Evolutionary conservation across 2,888 invertebrate species (phyloP).

Genomic region (Epirrita christyi): DNA sequence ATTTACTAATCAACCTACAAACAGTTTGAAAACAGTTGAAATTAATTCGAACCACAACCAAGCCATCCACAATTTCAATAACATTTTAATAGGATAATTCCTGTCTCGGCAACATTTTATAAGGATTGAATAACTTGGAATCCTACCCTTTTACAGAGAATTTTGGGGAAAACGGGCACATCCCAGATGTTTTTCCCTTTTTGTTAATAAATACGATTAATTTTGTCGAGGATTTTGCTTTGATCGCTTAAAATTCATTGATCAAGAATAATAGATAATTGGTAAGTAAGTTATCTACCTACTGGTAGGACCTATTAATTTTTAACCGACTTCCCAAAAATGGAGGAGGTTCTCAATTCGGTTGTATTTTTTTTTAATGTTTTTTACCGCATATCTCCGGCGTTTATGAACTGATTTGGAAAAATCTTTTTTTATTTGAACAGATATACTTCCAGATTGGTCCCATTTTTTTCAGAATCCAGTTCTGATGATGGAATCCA

Average conservation of each 20-base stretch:
- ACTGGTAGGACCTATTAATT: too few relatives aligned
- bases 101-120: background rate
- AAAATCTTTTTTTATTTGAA: too few relatives aligned
- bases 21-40: background rate
- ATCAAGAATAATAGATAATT: too few relatives aligned
- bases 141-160: background rate
- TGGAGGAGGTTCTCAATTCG: too few relatives aligned
- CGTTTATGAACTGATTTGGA: too few relatives aligned
- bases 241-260: background rate
- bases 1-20: background rate
- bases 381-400: too few relatives aligned
- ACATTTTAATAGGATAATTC: background rate
- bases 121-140: background rate
- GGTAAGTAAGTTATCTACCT: too few relatives aligned
- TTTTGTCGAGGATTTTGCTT: background rate
- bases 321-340: too few relatives aligned
- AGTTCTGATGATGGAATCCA: too few relatives aligned
- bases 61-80: background rate
- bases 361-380: too few relatives aligned
- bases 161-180: background rate
- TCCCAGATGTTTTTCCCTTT: background rate
- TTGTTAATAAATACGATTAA: background rate
- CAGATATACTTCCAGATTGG: too few relatives aligned
- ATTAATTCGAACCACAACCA: background rate
- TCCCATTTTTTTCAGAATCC: too few relatives aligned